A percentile compares a stretch with the other conserved stretches of the same genome.
Evolutionary conservation across 2,113 vertebrate genomes (phyloP).

Genomic region (Barbus barbus): DNA sequence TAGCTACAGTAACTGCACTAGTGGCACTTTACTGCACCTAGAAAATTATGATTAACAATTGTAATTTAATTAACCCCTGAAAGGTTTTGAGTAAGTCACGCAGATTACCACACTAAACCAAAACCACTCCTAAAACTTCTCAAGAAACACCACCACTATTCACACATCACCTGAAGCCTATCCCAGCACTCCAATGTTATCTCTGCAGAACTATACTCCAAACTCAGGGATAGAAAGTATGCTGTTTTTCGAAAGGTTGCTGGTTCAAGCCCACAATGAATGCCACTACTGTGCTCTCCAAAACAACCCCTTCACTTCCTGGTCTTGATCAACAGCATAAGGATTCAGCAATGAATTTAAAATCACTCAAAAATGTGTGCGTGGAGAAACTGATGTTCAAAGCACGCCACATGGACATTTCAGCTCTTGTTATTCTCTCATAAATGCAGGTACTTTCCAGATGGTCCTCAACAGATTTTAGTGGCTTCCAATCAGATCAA

Average conservation of each 20-base stretch:
- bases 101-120: no score
- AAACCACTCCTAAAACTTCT: background rate
- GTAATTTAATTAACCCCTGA: background rate
- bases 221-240: background rate
- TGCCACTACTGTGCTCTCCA: background rate
- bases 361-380: background rate
- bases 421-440: conserved; percentile 10
- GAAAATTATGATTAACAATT: background rate
- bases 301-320: background rate
- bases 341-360: background rate
- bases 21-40: background rate
- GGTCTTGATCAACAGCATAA: background rate
- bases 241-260: background rate
- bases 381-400: background rate
- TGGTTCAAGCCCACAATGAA: background rate
- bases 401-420: conserved; percentile 5
- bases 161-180: background rate
- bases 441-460: conserved; percentile 36
- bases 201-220: background rate
- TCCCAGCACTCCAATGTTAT: background rate
- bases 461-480: conserved; percentile 30
- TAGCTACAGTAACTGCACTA: background rate
- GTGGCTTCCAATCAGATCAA: conserved; percentile 32
- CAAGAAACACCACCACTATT: background rate
- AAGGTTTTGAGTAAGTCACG: no score